Percentiles rank a stretch among this genome's conserved stretches.
Conservation (phyloP, 2,797 vertebrate genomes). For the Pelobates cultripes region DNA sequence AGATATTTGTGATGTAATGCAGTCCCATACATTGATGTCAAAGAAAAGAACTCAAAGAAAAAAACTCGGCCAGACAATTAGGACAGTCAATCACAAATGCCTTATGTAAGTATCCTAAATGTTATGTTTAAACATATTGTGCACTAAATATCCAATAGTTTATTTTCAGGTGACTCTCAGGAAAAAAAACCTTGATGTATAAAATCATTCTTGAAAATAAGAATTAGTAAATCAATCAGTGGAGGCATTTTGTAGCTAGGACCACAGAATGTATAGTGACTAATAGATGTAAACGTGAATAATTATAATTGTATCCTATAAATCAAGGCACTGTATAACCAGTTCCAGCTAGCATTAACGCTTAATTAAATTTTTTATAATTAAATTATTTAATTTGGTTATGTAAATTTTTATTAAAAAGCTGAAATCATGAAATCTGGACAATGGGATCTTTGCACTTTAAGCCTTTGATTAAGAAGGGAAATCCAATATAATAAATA, state of each 20-base stretch:
- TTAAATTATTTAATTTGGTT: conserved; percentile 39
- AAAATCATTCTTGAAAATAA: background rate
- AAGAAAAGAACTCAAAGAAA: too few relatives aligned
- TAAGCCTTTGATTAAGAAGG: conserved; percentile 23
- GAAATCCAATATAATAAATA: conserved; percentile 14
- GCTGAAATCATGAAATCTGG: conserved; percentile 22
- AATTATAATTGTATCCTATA: conserved; percentile 31
- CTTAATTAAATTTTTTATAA: conserved; percentile 28
- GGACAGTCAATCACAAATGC: too few relatives aligned
- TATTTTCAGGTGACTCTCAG: background rate
- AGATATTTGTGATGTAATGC: too few relatives aligned
- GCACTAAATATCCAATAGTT: background rate
- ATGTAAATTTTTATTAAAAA: conserved; percentile 43
- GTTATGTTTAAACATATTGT: too few relatives aligned
- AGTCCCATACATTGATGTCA: too few relatives aligned
- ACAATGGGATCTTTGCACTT: conserved; percentile 20
- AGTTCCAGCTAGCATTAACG: conserved; percentile 20
- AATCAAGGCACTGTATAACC: conserved; percentile 12
- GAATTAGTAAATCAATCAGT: background rate
- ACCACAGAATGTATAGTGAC: background rate
- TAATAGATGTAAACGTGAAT: conserved; percentile 17
- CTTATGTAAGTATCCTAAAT: too few relatives aligned
- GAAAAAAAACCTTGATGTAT: background rate
- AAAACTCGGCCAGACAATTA: too few relatives aligned
- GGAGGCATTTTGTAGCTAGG: background rate